Base-by-base conservation (phyloP, 53 echinoderm and acorn worm genomes). In the Hippasteria phrygiana region DNA sequence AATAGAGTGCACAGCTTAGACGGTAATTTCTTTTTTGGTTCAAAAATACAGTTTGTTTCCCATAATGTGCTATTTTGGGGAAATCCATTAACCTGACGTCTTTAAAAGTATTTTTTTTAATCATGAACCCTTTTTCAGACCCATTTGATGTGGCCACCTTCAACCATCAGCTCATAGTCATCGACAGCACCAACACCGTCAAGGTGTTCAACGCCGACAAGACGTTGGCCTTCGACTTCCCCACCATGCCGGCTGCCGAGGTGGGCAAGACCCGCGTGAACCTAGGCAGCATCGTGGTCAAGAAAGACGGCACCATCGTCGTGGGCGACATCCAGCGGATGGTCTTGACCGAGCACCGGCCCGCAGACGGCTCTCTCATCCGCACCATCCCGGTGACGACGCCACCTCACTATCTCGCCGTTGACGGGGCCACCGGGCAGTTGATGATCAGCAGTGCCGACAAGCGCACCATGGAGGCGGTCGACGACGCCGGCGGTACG, bases 91-190 rank as follows among this genome's bases (percentile, higher is more conserved):
- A n/a, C n/a, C n/a, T n/a, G n/a, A n/a, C n/a, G n/a, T n/a, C n/a
- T n/a, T n/a, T 62, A 14, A n/a, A 62, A 62, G 24, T 20, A n/a
- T n/a, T 32, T 16, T 18, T 56, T 56, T 56, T 7, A 66, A 33
- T 33, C 34, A 5, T 40, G 20, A 4, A 34, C 1, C 73, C 20
- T 41, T 42, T 48, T 48, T 20, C 67, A 84, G 84, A 84, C 37
- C 84, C 84, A 14, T 84, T 84, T 51, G 84, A 84, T 43, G 70
- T 84, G 18, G 84, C 84, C 14, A 69, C 84, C 22, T 84, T 84
- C 50, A 84, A 84, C 69, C 45, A 84, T 70, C 67, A 84, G 32
- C 69, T 84, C 32, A 47, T 84, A 34, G 84, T 84, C 4, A 47
- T 70, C n/a, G 84, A 84, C 70, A 84, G 40, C 70, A 84, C 84